A percentile compares a stretch with the other conserved stretches of the same genome.
These are phyloP conservation scores for Thunnus albacares DNA, from an alignment of 2,797 vertebrate genomes.

Conservation along the genomic window DNA sequence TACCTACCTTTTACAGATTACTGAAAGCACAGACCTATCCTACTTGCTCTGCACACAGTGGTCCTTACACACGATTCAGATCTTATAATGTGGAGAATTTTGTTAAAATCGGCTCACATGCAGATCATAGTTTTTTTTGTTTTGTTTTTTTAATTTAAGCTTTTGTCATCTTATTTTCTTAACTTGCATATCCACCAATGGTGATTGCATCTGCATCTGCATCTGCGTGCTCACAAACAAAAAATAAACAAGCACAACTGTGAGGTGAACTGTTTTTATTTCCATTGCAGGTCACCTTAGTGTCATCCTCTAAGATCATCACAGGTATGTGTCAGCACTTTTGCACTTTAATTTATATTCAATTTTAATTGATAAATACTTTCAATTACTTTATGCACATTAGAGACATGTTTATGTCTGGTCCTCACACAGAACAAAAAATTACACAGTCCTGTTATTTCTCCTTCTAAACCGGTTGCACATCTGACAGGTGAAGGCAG, in stretches of 20 bases:
- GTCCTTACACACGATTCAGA: too few relatives aligned
- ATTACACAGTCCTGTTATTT: not conserved
- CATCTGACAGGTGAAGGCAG: conserved; percentile 81
- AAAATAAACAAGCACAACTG: not conserved
- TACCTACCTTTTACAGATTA: conserved; percentile 1
- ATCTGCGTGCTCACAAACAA: not conserved
- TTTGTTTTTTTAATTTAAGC: too few relatives aligned
- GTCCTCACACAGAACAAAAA: conserved; percentile 42
- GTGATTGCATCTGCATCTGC: not conserved
- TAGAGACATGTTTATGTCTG: conserved; percentile 4
- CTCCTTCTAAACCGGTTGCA: conserved; percentile 81
- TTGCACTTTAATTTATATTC: not conserved
- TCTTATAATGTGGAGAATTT: too few relatives aligned
- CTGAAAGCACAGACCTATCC: conserved; percentile 4
- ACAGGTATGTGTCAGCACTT: conserved; percentile 53
- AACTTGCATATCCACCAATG: not conserved
- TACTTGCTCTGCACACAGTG: not conserved
- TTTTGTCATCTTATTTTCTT: not conserved
- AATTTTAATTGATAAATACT: not conserved
- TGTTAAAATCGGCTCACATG: not conserved
- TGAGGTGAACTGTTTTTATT: conserved; percentile 3
- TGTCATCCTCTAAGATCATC: not conserved
- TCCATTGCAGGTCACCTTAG: conserved; percentile 47
- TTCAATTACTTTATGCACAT: not conserved
- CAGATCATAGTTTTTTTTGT: not conserved